phyloP scores from a whole-genome alignment of 1,140 invertebrate genomes.

The Bursaphelenchus mucronatus region DNA sequence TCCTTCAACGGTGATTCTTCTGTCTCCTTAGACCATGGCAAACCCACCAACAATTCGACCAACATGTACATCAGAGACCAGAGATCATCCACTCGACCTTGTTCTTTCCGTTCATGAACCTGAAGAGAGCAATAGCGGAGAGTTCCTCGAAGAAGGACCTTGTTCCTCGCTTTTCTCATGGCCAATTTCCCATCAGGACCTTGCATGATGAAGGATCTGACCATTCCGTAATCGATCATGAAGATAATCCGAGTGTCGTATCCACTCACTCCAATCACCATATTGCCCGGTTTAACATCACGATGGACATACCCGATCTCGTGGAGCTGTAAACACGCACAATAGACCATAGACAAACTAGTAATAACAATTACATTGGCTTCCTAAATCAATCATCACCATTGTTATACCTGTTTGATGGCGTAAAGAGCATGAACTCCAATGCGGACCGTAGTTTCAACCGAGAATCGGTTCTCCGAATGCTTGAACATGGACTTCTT shows the following conservation, averaged over 20 bases:
- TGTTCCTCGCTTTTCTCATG: constrained; percentile 33
- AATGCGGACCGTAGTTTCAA: constrained; percentile 28
- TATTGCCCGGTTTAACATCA: constrained; percentile 29
- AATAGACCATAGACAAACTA: not conserved
- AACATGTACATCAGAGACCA: constrained; percentile 55
- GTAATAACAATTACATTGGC: not conserved
- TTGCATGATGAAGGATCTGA: constrained; percentile 28
- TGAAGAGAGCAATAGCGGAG: constrained; percentile 47
- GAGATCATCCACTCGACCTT: constrained; percentile 51
- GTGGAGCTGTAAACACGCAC: constrained; percentile 23
- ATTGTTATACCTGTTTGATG: constrained; percentile 29
- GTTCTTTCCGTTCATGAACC: constrained; percentile 47
- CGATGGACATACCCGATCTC: constrained; percentile 32
- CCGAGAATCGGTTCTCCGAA: constrained; percentile 28
- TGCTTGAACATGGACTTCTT: constrained; percentile 17
- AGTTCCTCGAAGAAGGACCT: constrained; percentile 49
- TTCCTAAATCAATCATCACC: not conserved
- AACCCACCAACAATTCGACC: constrained; percentile 46
- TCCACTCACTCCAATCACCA: constrained; percentile 40
- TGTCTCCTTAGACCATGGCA: constrained; percentile 41
- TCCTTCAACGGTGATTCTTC: constrained; percentile 35
- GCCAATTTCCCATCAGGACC: constrained; percentile 21
- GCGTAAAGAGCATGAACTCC: constrained; percentile 42
- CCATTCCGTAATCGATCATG: constrained; percentile 53
- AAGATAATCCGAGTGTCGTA: constrained; percentile 42